Percentiles rank a stretch among this genome's conserved stretches.
Conservation (phyloP, 1,140 invertebrate genomes). For the Thaumatotibia leucotreta region DNA sequence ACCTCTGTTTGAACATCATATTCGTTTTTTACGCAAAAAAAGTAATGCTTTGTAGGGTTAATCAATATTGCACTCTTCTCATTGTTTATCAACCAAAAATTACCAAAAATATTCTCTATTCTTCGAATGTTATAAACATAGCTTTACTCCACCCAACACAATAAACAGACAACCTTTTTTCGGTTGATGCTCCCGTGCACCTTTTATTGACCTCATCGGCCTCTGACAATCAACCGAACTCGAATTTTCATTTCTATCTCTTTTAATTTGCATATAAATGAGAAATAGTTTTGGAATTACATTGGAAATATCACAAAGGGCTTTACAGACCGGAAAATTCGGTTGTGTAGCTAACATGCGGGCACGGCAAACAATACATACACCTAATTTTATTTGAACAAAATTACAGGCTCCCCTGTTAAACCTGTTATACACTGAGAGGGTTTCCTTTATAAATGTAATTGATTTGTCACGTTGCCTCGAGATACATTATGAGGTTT, state of each 20-base stretch:
- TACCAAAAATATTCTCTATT: no score
- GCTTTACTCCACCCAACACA: no score
- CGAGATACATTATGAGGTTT: neutral
- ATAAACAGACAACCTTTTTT: neutral
- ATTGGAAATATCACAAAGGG: conserved; percentile 34
- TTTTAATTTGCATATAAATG: conserved; percentile 9
- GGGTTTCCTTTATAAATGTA: conserved; percentile 1
- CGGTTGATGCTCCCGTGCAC: neutral
- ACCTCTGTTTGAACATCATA: no score
- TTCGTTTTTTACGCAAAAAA: no score
- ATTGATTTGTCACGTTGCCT: neutral
- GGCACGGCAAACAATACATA: conserved; percentile 33
- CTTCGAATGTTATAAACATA: no score
- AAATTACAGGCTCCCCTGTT: conserved; percentile 7
- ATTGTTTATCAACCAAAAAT: no score
- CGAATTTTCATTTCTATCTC: neutral
- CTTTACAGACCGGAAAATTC: conserved; percentile 43
- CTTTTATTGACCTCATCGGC: neutral
- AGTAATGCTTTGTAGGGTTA: no score
- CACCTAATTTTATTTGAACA: conserved; percentile 12
- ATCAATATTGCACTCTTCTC: no score
- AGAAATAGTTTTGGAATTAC: neutral
- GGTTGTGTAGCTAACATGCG: conserved; percentile 42
- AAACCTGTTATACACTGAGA: conserved; percentile 2
- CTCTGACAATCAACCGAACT: neutral